Base-by-base conservation (phyloP, 2,888 invertebrate species). In the Linyphia triangularis region DNA sequence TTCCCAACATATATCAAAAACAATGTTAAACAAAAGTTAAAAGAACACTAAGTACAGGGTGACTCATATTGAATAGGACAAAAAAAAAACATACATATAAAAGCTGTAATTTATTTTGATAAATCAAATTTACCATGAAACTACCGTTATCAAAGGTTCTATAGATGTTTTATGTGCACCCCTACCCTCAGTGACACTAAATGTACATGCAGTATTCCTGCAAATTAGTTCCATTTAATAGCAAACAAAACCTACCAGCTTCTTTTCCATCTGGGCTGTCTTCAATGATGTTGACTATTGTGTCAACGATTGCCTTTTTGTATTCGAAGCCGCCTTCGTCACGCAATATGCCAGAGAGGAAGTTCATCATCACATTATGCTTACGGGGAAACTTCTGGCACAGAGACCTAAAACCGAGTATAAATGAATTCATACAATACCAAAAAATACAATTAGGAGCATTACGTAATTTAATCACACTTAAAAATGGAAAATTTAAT, bases 211-310 rank as follows among this genome's bases (percentile, higher is more conserved):
- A 3, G 7, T 24, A 59, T 59, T 19, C n/a, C n/a, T n/a, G n/a
- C n/a, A n/a, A n/a, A n/a, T n/a, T n/a, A n/a, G n/a, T n/a, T n/a
- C n/a, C n/a, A n/a, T n/a, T n/a, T n/a, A n/a, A n/a, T n/a, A n/a
- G n/a, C n/a, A n/a, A n/a, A 37, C 13, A 7, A 13, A 37, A 30
- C 19, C 83, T 77, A 92, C 93, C 99, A 0, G 97, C 96, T 93
- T 99, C 99, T 92, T 99, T 99, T 0, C 99, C 98, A 89, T 99
- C 99, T 0, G 96, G 96, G 93, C 99, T 99, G 92, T 99, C 99
- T 93, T 99, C 99, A 89, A 99, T 98, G 77, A 99, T 96, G 0
- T 97, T 96, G 70, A 99, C 99, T 82, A 99, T 97, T 0, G 99
- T 99, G 92, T 99, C 98, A 0, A 99, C 99, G 90, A 99, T 99